Percentiles rank a stretch among this genome's conserved stretches.
phyloP scores from a whole-genome alignment of 2,797 vertebrate species.

The Oreortyx pictus region DNA sequence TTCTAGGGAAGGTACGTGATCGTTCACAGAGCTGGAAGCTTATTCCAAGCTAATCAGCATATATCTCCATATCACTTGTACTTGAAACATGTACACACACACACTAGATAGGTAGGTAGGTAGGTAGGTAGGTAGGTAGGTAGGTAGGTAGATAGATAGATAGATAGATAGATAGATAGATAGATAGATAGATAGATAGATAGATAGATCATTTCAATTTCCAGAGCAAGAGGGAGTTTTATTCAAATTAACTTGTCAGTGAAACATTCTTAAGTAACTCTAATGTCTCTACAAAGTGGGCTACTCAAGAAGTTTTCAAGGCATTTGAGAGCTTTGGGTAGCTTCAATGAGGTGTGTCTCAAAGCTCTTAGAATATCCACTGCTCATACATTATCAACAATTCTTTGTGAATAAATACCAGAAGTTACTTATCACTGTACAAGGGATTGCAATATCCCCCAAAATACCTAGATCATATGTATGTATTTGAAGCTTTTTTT shows the following conservation, averaged over 20 bases:
- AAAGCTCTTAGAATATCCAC: background rate
- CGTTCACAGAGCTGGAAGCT: background rate
- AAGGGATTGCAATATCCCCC: background rate
- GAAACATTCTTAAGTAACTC: background rate
- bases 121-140: too few relatives aligned
- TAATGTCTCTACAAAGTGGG: background rate
- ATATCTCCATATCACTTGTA: background rate
- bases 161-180: too few relatives aligned
- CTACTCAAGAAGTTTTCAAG: background rate
- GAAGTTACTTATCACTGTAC: background rate
- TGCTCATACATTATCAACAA: background rate
- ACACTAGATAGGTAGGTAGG: too few relatives aligned
- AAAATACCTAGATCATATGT: background rate
- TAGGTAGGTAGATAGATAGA: background rate
- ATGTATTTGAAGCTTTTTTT: background rate
- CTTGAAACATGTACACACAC: background rate
- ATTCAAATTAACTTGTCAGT: background rate
- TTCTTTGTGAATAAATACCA: background rate
- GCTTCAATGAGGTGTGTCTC: background rate
- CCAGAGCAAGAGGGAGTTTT: background rate
- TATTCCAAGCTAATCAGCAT: background rate
- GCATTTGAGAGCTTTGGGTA: background rate
- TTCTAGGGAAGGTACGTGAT: background rate
- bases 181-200: too few relatives aligned
- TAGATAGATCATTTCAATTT: background rate